A percentile compares a stretch with the other conserved stretches of the same genome.
Evolutionary conservation across 2,113 vertebrate genomes (phyloP).

Genomic region (Polyodon spathula): DNA sequence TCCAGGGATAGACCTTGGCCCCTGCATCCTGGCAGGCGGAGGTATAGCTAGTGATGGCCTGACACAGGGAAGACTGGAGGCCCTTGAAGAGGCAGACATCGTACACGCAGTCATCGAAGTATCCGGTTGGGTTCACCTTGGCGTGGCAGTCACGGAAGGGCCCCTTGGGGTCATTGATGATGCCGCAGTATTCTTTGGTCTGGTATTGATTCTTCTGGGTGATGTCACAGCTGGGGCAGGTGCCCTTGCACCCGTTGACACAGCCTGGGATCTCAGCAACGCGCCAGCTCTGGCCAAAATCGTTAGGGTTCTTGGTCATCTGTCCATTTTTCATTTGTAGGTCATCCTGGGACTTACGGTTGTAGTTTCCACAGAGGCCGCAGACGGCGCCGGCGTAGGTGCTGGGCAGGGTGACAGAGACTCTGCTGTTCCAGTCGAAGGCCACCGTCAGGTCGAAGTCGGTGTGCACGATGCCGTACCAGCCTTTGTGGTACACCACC

Average conservation of each 20-base stretch:
- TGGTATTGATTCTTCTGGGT: slow-evolving; percentile 35
- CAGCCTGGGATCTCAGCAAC: slow-evolving; percentile 49
- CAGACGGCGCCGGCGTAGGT: slow-evolving; percentile 49
- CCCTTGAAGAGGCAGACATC: slow-evolving; percentile 52
- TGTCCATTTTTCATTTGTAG: slow-evolving; percentile 36
- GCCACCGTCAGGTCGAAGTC: slow-evolving; percentile 49
- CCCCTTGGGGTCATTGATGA: slow-evolving; percentile 37
- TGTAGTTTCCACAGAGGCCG: slow-evolving; percentile 68
- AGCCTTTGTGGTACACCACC: slow-evolving; percentile 38
- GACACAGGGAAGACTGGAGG: slow-evolving; percentile 40
- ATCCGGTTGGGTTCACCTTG: slow-evolving; percentile 30
- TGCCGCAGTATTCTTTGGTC: slow-evolving; percentile 39
- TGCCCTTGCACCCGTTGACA: slow-evolving; percentile 29
- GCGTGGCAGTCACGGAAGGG: slow-evolving; percentile 48
- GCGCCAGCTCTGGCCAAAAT: slow-evolving; percentile 55
- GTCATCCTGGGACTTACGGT: slow-evolving; percentile 52
- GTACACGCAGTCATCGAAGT: slow-evolving; percentile 48
- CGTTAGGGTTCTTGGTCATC: accelerated
- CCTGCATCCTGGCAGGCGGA: slow-evolving; percentile 39
- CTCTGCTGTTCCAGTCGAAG: slow-evolving; percentile 40
- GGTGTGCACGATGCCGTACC: slow-evolving; percentile 43
- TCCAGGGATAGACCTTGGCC: slow-evolving; percentile 45
- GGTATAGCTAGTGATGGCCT: slow-evolving; percentile 42
- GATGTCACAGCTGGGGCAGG: slow-evolving; percentile 40
- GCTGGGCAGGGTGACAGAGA: slow-evolving; percentile 52